Evolutionary conservation across 2,113 vertebrate genomes (phyloP).

Genomic region (Phrynocephalus versicolor): DNA sequence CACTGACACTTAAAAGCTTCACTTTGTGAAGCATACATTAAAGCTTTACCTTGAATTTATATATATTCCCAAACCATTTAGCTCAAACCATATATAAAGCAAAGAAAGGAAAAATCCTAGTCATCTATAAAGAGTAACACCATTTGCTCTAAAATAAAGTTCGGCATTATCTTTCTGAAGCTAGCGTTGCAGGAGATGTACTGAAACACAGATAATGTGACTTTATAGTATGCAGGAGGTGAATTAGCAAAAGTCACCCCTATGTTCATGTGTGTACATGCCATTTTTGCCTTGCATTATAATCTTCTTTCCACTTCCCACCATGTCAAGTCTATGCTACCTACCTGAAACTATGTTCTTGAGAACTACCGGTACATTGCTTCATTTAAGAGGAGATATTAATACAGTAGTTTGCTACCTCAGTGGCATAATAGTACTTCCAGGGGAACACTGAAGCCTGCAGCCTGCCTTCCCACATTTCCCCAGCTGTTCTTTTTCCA

Average conservation of each 20-base stretch:
- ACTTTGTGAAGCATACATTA: neutral
- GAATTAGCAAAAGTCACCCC: neutral
- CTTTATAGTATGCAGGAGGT: neutral
- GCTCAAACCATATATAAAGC: neutral
- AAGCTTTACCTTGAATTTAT: neutral
- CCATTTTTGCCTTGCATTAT: neutral
- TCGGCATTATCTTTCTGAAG: neutral
- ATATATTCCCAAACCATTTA: neutral
- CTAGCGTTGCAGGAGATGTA: neutral
- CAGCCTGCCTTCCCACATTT: constrained; percentile 25
- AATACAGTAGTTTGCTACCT: constrained; percentile 29
- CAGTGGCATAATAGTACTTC: constrained; percentile 40
- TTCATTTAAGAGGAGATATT: neutral
- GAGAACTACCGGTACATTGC: neutral
- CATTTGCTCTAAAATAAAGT: neutral
- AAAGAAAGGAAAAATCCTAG: neutral
- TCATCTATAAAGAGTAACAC: neutral
- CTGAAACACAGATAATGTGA: neutral
- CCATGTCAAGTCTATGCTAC: neutral
- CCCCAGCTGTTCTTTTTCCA: constrained; percentile 34
- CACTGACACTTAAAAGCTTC: neutral
- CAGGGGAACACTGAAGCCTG: neutral
- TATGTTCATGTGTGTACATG: neutral
- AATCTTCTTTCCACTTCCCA: constrained; percentile 8
- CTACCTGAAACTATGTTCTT: neutral